Evolutionary conservation across 2,797 vertebrate species (phyloP).

Genomic region (Petrocephalus sullivani): DNA sequence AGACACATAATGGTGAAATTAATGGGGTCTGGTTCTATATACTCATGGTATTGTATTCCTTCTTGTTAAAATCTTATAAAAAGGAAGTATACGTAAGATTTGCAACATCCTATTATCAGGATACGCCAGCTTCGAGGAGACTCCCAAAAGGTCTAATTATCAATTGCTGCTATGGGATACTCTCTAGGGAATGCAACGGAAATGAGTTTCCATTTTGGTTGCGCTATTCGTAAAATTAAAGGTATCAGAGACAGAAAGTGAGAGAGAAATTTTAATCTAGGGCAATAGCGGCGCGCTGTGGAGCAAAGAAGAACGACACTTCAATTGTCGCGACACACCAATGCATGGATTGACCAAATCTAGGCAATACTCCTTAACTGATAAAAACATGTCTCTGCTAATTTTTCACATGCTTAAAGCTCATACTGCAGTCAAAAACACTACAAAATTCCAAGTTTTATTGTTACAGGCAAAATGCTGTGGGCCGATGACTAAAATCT

Average conservation of each 20-base stretch:
- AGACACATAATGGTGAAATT: neutral
- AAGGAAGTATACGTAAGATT: neutral
- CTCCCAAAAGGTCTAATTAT: neutral
- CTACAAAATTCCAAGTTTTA: neutral
- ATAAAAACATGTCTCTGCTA: too few species aligned
- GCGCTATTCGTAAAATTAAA: neutral
- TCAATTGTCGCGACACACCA: neutral
- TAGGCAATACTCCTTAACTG: too few species aligned
- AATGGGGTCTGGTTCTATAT: neutral
- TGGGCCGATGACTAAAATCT: neutral
- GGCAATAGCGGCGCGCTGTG: neutral
- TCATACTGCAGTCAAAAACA: too few species aligned
- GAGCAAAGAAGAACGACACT: neutral
- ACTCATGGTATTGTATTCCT: neutral
- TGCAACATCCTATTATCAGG: neutral
- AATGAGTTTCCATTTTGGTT: neutral
- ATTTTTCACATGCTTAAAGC: too few species aligned
- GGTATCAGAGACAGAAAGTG: neutral
- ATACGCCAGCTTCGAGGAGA: neutral
- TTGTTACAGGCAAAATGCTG: neutral
- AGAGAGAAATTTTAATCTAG: neutral
- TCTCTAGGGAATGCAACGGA: neutral
- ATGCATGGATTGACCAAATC: neutral
- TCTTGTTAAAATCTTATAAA: neutral
- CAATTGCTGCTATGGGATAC: neutral